Percentiles rank a stretch among this genome's conserved stretches.
Evolutionary conservation across 1,140 invertebrate species (phyloP).

Genomic region (Ceratina calcarata): DNA sequence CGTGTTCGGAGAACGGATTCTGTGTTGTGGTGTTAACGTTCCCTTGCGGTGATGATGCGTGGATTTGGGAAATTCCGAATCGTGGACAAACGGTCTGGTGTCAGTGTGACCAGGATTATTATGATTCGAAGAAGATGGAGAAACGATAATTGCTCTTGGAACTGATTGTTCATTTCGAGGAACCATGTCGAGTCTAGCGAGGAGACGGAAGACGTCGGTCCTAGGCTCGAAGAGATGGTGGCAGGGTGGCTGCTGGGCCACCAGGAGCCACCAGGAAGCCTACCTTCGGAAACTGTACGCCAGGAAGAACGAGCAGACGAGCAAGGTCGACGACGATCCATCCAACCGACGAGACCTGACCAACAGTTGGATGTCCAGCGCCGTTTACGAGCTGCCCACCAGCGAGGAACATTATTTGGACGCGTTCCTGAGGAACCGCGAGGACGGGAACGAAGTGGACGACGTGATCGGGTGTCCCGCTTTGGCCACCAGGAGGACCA

Average conservation of each 20-base stretch:
- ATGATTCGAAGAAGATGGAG: too few relatives aligned
- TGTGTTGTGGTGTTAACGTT: not conserved
- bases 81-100: too few relatives aligned
- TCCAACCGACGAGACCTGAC: conserved; percentile 41
- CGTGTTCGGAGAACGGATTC: too few relatives aligned
- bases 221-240: conserved; percentile 79
- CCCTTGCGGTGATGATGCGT: not conserved
- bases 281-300: conserved; percentile 77
- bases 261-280: conserved; percentile 78
- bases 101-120: too few relatives aligned
- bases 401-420: conserved; percentile 73
- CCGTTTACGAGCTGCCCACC: conserved; percentile 67
- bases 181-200: conserved; percentile 75
- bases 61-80: not conserved
- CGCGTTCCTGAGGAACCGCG: conserved; percentile 67
- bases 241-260: conserved; percentile 78
- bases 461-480: conserved; percentile 55
- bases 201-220: conserved; percentile 70
- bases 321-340: conserved; percentile 46
- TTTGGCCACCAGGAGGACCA: conserved; percentile 69
- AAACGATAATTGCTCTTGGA: too few relatives aligned
- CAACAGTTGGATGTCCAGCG: conserved; percentile 60
- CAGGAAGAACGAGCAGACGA: conserved; percentile 68
- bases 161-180: not conserved
- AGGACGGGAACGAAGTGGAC: conserved; percentile 46